Base-by-base conservation (phyloP, 64 coral and sea anemone species). In the Cladopsammia gracilis region DNA sequence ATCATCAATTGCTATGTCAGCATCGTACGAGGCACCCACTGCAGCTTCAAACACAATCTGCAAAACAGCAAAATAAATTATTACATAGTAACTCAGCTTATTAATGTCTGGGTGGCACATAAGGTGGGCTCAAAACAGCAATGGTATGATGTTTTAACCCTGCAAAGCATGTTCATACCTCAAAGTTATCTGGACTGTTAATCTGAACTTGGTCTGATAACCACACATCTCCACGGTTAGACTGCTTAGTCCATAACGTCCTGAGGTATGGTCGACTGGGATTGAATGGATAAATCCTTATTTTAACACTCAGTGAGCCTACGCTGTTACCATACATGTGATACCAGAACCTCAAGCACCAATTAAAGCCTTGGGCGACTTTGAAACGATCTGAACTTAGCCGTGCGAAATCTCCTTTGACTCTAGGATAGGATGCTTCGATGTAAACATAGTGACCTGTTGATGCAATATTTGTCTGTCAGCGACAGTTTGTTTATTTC, bases 261-360 rank as follows among this genome's bases (percentile, higher is more conserved):
- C 23, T 59, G 24, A 70, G 20, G 66, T 91, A 94, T 5, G 87
- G 82, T 4, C 80, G 86, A 6, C 58, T 49, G 10, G 77, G 58
- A 6, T 57, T 87, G 44, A 77, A 82, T 4, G 90, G 88, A 42
- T 87, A 94, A 3, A 83, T 84, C 20, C 70, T 94, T 3, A 50
- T 4, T 4, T 51, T 71, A 11, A 99, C 92, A 19, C 15, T 58
- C 2, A 99, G 71, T 19, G 91, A 25, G 5, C 98, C 94, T 44
- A 93, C 82, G 59, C 77, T 99, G 48, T 96, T 88, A 10, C 98
- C 98, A 67, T 94, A 96, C 75, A 99, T 92, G 73, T 99, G 98
- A n/a, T 96, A 94, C 94, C 94, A 99, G 88, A 99, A 99, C 0
- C 59, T 91, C 52, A 99, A 62, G 60, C 98, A 99, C 98, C 98